Conservation (phyloP, 37 sponge, comb jelly and placozoan species). For the Halisarca cf. caerulea region DNA sequence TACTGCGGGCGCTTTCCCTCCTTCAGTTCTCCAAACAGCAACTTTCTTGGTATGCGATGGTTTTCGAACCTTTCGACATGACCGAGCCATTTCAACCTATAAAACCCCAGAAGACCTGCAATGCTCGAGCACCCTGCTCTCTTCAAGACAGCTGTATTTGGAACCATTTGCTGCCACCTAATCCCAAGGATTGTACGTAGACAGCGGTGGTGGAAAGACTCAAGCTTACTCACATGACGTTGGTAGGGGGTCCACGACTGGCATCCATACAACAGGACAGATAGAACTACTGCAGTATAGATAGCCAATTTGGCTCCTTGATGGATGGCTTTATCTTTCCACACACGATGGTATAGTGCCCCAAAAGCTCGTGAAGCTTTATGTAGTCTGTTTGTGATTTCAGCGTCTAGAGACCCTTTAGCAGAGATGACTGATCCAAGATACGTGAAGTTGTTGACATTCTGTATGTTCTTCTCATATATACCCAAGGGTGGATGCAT, state of each 20-base stretch:
- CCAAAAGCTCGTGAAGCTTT: neutral
- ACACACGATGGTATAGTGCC: neutral
- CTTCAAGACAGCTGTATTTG: neutral
- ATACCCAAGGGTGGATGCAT: no score
- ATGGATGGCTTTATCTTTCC: neutral
- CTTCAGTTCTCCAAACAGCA: neutral
- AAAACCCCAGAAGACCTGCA: neutral
- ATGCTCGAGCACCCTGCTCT: neutral
- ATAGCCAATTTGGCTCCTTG: no score
- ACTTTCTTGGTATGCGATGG: neutral
- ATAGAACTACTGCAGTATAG: neutral
- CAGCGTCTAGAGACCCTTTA: neutral
- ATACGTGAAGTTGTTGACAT: neutral
- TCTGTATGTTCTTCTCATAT: no score
- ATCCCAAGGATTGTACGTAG: neutral
- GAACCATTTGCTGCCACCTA: neutral
- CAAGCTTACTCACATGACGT: neutral
- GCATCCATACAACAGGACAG: neutral
- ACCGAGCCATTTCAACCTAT: neutral
- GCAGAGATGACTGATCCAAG: neutral
- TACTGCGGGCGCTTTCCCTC: neutral
- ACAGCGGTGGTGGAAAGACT: conserved; percentile 3
- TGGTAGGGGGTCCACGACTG: neutral
- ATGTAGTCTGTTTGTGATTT: neutral
- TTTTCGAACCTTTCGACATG: neutral